Percentiles rank a stretch among this genome's conserved stretches.
Evolutionary conservation across 1,140 invertebrate genomes (phyloP).

Genomic region (Meloidogyne floridensis): DNA sequence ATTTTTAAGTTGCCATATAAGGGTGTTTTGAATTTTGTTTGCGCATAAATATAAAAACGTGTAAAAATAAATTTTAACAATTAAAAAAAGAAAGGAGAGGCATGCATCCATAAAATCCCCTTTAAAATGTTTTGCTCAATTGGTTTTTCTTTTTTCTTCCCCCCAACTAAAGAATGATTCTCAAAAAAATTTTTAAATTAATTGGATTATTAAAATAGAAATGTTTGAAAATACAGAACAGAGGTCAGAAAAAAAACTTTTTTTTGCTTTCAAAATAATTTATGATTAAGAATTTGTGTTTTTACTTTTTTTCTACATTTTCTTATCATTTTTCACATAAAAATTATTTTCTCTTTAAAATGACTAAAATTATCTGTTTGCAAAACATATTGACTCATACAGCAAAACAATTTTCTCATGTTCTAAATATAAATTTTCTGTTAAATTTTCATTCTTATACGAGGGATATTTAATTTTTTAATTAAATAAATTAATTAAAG

Average conservation of each 20-base stretch:
- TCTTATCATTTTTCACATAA: background rate
- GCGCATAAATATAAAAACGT: background rate
- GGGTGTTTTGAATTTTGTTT: background rate
- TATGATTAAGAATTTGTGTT: background rate
- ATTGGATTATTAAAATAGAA: background rate
- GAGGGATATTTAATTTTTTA: background rate
- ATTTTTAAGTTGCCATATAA: background rate
- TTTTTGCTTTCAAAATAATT: background rate
- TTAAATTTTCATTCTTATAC: background rate
- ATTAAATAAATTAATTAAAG: background rate
- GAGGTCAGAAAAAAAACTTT: background rate
- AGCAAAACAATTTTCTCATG: background rate
- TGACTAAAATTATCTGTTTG: background rate
- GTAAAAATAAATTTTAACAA: background rate
- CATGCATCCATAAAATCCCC: constrained; percentile 2
- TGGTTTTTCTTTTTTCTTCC: background rate
- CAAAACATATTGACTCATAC: background rate
- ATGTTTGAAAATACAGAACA: background rate
- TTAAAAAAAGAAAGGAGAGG: background rate
- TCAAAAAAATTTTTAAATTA: background rate
- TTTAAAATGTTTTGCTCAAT: background rate
- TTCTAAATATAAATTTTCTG: constrained; percentile 2
- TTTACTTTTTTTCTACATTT: background rate
- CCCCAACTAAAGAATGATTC: background rate
- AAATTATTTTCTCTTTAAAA: background rate